Percentiles rank a stretch among this genome's conserved stretches.
These are phyloP conservation scores for Perca fluviatilis DNA, from an alignment of 2,113 vertebrate genomes.

Conservation along the genomic window DNA sequence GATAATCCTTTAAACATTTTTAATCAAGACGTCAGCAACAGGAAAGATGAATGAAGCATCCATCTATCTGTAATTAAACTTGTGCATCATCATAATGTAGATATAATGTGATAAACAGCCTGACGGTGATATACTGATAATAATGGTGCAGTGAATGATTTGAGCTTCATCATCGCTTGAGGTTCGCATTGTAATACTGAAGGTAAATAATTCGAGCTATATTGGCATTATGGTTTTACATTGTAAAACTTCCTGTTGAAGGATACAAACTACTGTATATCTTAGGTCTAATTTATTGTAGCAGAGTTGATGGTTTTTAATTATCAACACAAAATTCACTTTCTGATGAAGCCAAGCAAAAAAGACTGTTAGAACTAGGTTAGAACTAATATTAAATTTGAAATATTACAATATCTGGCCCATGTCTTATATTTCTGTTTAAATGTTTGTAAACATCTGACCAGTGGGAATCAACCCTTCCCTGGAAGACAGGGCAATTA, in stretches of 20 bases:
- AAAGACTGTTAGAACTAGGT: background rate
- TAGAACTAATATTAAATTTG: background rate
- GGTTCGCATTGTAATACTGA: conserved; percentile 66
- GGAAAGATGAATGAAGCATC: conserved; percentile 79
- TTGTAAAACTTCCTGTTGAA: conserved; percentile 36
- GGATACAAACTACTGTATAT: conserved; percentile 39
- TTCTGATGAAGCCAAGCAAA: background rate
- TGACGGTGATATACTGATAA: conserved; percentile 70
- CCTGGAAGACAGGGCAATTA: background rate
- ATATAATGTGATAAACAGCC: conserved; percentile 80
- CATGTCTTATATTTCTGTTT: background rate
- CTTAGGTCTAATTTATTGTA: conserved; percentile 8
- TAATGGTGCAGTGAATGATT: conserved; percentile 62
- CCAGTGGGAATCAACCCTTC: conserved; percentile 10
- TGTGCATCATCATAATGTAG: conserved; percentile 80
- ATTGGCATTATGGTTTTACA: conserved; percentile 60
- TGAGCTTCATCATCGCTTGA: conserved; percentile 63
- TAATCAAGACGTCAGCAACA: conserved; percentile 79
- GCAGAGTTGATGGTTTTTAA: conserved; percentile 26
- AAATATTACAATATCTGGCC: background rate
- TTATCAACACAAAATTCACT: conserved; percentile 32
- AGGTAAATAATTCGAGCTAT: conserved; percentile 66
- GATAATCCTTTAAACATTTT: conserved; percentile 81
- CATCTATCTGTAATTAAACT: conserved; percentile 81
- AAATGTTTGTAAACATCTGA: background rate